Base-by-base conservation (phyloP, 2,888 invertebrate species). In the Macrosoma leucophasiata region DNA sequence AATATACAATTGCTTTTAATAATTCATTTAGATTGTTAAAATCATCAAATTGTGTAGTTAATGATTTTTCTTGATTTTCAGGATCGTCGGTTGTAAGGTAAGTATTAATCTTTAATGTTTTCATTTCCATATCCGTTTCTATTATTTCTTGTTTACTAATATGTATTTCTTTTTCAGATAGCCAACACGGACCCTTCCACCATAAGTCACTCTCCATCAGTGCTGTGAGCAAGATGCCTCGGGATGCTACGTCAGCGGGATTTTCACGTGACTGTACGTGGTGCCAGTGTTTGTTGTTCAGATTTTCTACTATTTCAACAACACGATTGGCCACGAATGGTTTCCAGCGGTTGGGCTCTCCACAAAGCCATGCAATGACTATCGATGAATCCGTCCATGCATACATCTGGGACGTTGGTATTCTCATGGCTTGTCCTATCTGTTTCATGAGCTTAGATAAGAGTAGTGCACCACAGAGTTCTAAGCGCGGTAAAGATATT, bases 231-330 rank as follows among this genome's bases (percentile, higher is more conserved):
- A 31, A 20, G 17, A 32, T 31, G n/a, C 44, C 41, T 33, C 45
- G 19, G 4, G 50, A 48, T 4, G 45, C 50, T 14, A 39, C 13
- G 19, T 50, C 48, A 1, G 50, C 48, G 6, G 48, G 46, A 15
- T 51, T 51, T 1, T 43, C 24, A 4, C 24, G 13, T 3, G 46
- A 41, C n/a, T 29, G 21, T 0, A 48, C 48, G 19, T 46, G 47
- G 14, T 26, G 36, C 47, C 47, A 48, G 6, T 36, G 35, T 18
- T 31, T 11, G 22, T 34, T 13, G 20, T 31, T 20, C 17, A 15
- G 5, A 7, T 37, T 17, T 9, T 38, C 32, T 9, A 33, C 12
- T 7, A 46, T 48, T 34, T 52, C 41, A 4, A 41, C 39, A 11
- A 36, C 18, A 9, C 41, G 27, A 29, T 46, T 43, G n/a, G 35